A percentile compares a stretch with the other conserved stretches of the same genome.
Evolutionary conservation across 2,888 invertebrate species (phyloP).

Genomic region (Drosophila neotestacea): DNA sequence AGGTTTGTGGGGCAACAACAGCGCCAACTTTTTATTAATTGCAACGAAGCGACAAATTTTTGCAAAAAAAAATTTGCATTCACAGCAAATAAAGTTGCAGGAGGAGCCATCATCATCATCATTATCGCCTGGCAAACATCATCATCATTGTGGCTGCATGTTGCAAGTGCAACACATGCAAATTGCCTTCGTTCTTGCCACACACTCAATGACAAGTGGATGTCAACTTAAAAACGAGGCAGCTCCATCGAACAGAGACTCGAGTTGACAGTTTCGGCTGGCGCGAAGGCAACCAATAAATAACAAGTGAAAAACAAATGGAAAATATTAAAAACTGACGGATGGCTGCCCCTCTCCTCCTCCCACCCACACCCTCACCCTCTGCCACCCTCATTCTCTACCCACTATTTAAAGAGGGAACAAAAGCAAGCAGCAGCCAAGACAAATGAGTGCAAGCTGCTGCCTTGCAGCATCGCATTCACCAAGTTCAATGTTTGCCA

Average conservation of each 20-base stretch:
- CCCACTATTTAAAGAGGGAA: constrained; percentile 15
- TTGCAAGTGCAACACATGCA: constrained; percentile 67
- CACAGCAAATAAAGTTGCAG: constrained; percentile 70
- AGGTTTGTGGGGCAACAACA: constrained; percentile 47
- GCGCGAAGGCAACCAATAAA: constrained; percentile 67
- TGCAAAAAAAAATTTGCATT: constrained; percentile 55
- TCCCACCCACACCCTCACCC: background rate
- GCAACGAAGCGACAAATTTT: constrained; percentile 76
- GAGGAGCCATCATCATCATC: constrained; percentile 55
- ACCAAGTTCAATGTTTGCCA: constrained; percentile 61
- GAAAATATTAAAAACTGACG: constrained; percentile 83
- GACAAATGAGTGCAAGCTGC: constrained; percentile 68
- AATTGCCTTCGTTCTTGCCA: constrained; percentile 53
- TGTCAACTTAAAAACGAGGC: constrained; percentile 57
- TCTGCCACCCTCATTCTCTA: background rate
- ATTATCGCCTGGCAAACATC: constrained; percentile 35
- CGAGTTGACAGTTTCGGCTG: constrained; percentile 42
- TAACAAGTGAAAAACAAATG: constrained; percentile 80
- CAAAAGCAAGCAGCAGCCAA: constrained; percentile 51
- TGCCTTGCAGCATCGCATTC: constrained; percentile 33
- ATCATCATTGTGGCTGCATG: constrained; percentile 24
- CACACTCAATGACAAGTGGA: constrained; percentile 74
- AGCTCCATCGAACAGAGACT: constrained; percentile 18
- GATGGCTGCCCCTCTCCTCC: constrained; percentile 72
- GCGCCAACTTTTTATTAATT: constrained; percentile 80